Conservation (phyloP, 2,888 invertebrate genomes). For the Heliconius charithonia region DNA sequence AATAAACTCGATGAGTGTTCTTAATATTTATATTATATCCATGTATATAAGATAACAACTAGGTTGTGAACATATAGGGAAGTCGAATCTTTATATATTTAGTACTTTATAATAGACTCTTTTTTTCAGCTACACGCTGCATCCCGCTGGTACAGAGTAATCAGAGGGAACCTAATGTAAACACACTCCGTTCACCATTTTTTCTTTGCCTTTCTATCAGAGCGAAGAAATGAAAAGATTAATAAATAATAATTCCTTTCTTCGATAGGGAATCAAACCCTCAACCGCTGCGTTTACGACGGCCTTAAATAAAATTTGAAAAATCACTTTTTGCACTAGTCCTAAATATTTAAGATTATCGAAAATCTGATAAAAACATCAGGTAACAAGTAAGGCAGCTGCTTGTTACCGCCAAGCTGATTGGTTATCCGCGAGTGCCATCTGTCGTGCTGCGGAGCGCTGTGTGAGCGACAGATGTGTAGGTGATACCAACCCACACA, state of each 20-base stretch:
- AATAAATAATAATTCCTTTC: too few relatives aligned
- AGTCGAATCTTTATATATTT: background rate
- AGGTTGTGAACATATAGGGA: background rate
- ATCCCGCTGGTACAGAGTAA: too few relatives aligned
- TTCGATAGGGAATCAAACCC: too few relatives aligned
- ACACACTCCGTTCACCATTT: too few relatives aligned
- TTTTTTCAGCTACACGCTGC: too few relatives aligned
- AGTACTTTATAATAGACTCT: too few relatives aligned
- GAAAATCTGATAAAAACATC: slow-evolving; percentile 6
- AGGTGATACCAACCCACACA: slow-evolving; percentile 11
- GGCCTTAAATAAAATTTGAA: background rate
- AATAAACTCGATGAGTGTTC: slow-evolving; percentile 16
- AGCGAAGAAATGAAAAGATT: too few relatives aligned
- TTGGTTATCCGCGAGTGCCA: slow-evolving; percentile 26
- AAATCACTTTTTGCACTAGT: background rate
- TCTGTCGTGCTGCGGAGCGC: slow-evolving; percentile 30
- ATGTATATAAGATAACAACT: background rate
- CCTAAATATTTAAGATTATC: background rate
- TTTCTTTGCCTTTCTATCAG: too few relatives aligned
- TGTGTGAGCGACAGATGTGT: slow-evolving; percentile 36
- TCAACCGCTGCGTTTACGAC: too few relatives aligned
- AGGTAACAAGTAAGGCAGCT: slow-evolving; percentile 32
- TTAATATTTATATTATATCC: background rate
- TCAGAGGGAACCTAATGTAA: too few relatives aligned
- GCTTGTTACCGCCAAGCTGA: slow-evolving; percentile 33